Conservation (phyloP, 2,797 vertebrate genomes). For the Buphagus erythrorhynchus region DNA sequence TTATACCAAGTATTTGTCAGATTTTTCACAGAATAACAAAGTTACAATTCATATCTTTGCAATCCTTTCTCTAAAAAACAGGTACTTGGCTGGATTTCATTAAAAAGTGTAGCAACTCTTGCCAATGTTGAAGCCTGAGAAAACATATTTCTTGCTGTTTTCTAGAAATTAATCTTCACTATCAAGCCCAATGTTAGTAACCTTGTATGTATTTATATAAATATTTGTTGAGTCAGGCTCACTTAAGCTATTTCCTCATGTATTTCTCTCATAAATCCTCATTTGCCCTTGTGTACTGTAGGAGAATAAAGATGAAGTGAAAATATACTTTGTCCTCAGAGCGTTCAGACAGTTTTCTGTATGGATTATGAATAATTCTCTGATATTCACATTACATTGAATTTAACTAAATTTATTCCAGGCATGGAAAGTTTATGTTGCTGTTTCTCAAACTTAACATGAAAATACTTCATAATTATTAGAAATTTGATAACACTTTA, state of each 20-base stretch:
- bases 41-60: background rate
- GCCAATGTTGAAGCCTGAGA: background rate
- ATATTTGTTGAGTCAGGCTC: background rate
- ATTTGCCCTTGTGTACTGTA: background rate
- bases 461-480: background rate
- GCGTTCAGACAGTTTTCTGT: background rate
- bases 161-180: background rate
- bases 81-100: background rate
- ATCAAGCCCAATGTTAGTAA: background rate
- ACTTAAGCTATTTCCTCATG: background rate
- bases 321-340: background rate
- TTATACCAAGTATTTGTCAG: background rate
- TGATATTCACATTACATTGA: background rate
- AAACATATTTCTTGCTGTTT: background rate
- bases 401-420: background rate
- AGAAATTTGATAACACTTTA: background rate
- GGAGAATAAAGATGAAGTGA: background rate
- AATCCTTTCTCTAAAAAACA: background rate
- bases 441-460: background rate
- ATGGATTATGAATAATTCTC: background rate
- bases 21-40: background rate
- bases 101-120: background rate
- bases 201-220: background rate
- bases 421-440: background rate
- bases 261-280: slow-evolving; percentile 14